Evolutionary conservation across 2,113 vertebrate genomes (phyloP), one percentile per base, ranked within the genome.

Genomic region (Podocnemis expansa): DNA sequence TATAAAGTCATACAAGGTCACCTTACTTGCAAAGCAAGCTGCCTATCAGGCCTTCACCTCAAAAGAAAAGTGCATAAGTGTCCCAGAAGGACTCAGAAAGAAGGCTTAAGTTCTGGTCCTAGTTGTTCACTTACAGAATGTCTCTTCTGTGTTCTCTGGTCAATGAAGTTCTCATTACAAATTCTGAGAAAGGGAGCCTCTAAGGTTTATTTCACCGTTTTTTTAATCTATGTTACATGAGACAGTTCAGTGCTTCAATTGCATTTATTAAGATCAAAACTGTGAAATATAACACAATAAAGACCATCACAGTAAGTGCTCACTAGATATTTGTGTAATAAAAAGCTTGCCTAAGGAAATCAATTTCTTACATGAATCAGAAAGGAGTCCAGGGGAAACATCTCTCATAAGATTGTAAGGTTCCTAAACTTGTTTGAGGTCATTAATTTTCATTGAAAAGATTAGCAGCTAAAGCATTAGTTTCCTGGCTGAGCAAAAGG

Each of bases 361-460:
- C 60, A 24, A 8, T 83, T 76, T 55, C 54, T 89, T 16, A 34
- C 16, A 12, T 45, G 34, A 75, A 85, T 31, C 47, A 54, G 73
- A 38, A 91, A 49, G 6, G 55, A 54, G 14, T 51, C 12, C 17
- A 9, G 73, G n/a, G 24, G 2, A 31, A 29, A 49, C 70, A 9
- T 51, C 63, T 75, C 29, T 56, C 22, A 2, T 22, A 24, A 58
- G 43, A 27, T 16, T 10, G 2, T 6, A 45, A 16, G 31, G 19
- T 78, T 82, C 75, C 85, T 38, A 47, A 3, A 0, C 0, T 0
- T 67, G 25, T 60, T 80, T 70, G 6, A 10, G 43, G 55, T 56
- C 27, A 55, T 58, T 38, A 43, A 84, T 84, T n/a, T n/a, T 80
- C 70, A 45, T 27, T 90, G 31, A 80, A 24, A 25, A 38, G 31